These are phyloP conservation scores for Thymelicus lineola DNA, from an alignment of 2,888 invertebrate genomes.

Conservation along the genomic window DNA sequence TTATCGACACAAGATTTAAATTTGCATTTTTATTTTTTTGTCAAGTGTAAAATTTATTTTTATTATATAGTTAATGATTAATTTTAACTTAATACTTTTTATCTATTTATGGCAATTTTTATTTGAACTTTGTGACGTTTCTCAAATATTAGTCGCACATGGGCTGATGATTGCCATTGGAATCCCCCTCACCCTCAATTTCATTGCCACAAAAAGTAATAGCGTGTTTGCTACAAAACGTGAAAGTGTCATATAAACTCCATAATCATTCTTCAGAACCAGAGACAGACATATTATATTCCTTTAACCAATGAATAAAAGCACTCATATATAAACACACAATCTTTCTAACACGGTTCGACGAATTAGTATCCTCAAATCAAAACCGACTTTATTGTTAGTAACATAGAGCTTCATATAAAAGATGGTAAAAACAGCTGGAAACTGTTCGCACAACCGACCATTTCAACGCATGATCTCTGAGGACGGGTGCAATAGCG, in stretches of 20 bases:
- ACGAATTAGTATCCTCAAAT: background rate
- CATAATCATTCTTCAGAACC: conserved; percentile 29
- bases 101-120: no score
- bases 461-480: conserved; percentile 12
- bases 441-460: conserved; percentile 15
- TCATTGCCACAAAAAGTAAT: conserved; percentile 21
- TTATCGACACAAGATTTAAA: no score
- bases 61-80: no score
- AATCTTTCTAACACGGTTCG: conserved; percentile 41
- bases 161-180: background rate
- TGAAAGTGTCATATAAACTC: conserved; percentile 30
- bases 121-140: no score
- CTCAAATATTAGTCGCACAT: no score
- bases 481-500: background rate
- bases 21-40: no score
- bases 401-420: conserved; percentile 4
- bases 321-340: conserved; percentile 45
- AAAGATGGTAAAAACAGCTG: background rate
- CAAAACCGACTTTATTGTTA: conserved; percentile 1
- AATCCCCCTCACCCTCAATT: background rate
- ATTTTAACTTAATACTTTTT: no score
- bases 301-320: conserved; percentile 51
- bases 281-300: conserved; percentile 32
- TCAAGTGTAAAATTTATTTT: no score
- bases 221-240: conserved; percentile 14